Conservation (phyloP, 2,113 vertebrate genomes). For the Sceloporus undulatus region DNA sequence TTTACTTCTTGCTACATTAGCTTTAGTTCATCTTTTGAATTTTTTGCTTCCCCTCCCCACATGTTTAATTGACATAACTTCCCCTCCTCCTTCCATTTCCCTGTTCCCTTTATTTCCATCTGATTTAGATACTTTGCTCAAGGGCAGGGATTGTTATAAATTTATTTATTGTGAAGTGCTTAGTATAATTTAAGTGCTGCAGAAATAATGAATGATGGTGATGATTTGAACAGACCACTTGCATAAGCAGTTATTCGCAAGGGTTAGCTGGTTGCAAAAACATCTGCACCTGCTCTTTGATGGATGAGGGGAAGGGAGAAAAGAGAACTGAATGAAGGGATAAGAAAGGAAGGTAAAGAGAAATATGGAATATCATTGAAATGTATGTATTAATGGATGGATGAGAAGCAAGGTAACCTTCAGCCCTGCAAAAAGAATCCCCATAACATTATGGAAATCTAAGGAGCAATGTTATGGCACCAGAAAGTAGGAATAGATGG, state of each 20-base stretch:
- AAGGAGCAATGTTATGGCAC: not conserved
- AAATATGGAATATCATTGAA: not conserved
- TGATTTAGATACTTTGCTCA: not conserved
- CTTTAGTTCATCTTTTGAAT: not conserved
- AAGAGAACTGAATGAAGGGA: not conserved
- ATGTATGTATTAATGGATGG: too few species aligned
- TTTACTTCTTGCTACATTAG: not conserved
- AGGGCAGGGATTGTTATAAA: not conserved
- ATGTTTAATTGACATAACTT: not conserved
- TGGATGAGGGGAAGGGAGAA: not conserved
- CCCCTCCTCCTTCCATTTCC: not conserved
- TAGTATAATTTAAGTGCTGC: not conserved
- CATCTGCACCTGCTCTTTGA: not conserved
- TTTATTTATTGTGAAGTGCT: conserved; percentile 2
- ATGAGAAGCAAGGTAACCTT: too few species aligned
- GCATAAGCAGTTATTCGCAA: not conserved
- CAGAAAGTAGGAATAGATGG: not conserved
- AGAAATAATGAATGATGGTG: not conserved
- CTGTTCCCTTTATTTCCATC: not conserved
- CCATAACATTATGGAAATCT: not conserved
- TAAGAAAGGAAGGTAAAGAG: not conserved
- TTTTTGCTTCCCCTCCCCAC: not conserved
- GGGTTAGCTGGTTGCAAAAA: not conserved
- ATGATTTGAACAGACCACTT: not conserved
- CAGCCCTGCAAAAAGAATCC: too few species aligned